phyloP scores from a whole-genome alignment of 2,797 vertebrate species.

The Somateria mollissima region DNA sequence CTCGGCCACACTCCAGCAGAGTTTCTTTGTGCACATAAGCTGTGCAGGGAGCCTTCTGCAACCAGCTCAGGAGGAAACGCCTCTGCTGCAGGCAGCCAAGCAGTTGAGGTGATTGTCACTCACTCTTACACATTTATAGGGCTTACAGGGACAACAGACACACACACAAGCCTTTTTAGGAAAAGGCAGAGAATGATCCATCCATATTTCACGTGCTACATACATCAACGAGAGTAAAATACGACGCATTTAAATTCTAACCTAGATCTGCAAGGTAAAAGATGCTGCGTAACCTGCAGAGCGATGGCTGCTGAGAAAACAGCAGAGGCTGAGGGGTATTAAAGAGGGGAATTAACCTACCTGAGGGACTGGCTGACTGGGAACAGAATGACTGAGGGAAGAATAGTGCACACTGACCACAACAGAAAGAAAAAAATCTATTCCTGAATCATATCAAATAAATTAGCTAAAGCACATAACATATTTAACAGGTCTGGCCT shows the following conservation, averaged over 20 bases:
- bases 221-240: background rate
- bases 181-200: background rate
- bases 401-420: background rate
- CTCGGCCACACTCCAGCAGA: background rate
- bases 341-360: too few relatives aligned
- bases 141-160: background rate
- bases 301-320: background rate
- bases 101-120: accelerated
- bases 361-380: background rate
- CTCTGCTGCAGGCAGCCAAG: accelerated
- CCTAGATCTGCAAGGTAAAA: background rate
- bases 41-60: accelerated
- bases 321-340: accelerated
- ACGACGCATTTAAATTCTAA: background rate
- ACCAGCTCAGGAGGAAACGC: accelerated
- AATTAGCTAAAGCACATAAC: background rate
- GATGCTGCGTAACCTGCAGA: accelerated
- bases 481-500: background rate
- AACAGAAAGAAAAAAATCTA: background rate
- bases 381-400: background rate
- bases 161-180: accelerated
- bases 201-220: background rate
- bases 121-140: background rate
- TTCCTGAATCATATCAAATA: background rate
- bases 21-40: accelerated